phyloP scores from a whole-genome alignment of 2,888 invertebrate species.

The Abscondita cerata region DNA sequence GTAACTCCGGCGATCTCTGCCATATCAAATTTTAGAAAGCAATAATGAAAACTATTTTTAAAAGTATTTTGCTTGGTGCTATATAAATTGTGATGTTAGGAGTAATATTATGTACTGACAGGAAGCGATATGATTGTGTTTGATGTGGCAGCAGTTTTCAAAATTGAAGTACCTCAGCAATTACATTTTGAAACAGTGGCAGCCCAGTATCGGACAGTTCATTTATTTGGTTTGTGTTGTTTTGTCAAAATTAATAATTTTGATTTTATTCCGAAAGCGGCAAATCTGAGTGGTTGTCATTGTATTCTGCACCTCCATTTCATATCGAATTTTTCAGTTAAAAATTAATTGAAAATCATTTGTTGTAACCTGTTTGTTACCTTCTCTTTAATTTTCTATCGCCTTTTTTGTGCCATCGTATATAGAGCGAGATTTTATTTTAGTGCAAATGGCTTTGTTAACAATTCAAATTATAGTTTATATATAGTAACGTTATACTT shows the following conservation, averaged over 20 bases:
- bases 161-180: no score
- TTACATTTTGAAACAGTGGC: no score
- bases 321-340: conserved; percentile 27
- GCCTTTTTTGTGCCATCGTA: background rate
- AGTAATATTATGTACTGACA: conserved; percentile 10
- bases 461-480: conserved; percentile 4
- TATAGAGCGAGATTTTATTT: background rate
- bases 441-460: conserved; percentile 6
- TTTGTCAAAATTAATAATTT: no score
- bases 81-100: conserved; percentile 28
- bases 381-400: background rate
- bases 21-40: conserved; percentile 31
- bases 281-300: background rate
- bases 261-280: no score
- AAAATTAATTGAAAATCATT: background rate
- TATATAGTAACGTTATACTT: background rate
- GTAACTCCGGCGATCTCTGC: conserved; percentile 8
- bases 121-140: conserved; percentile 22
- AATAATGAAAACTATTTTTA: conserved; percentile 25
- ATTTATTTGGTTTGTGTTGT: no score
- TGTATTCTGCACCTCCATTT: conserved; percentile 9
- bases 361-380: background rate
- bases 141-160: conserved; percentile 27
- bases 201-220: no score
- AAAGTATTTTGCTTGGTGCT: conserved; percentile 34